Base-by-base conservation (phyloP, 2,797 vertebrate species). In the Bradypodion ventrale region DNA sequence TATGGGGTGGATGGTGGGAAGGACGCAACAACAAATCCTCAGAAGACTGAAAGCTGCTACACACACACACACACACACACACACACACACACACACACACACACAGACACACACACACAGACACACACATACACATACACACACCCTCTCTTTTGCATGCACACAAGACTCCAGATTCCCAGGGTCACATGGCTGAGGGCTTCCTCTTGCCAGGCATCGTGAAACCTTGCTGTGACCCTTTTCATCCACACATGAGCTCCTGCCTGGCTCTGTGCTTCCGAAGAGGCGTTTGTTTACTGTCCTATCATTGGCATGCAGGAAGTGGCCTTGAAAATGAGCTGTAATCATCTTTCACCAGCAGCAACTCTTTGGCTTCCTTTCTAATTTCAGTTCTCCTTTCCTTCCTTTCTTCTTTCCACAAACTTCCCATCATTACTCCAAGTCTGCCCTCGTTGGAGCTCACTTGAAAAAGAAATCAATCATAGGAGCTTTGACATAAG, bases 351-450 rank as follows among this genome's bases (percentile, higher is more conserved):
- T 89, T 94, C 90, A 89, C 89, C 91, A 91, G 95, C 95, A 96
- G 94, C 95, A 96, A 96, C 96, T 96, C 96, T 95, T 96, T 93
- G 87, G 81, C 81, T 93, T 84, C 90, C 86, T 90, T 91, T 82
- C 93, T 95, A 93, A 93, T 92, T 92, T 90, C 89, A 92, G 88
- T 90, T 92, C 89, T 89, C 88, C 85, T 92, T 80, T 80, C 63
- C 72, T 88, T 87, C 83, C 82, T 74, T 52, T 52, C 70, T 82
- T 86, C 77, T 73, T 74, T 49, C 29, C 49, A n/a, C n/a, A n/a
- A n/a, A n/a, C n/a, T 0, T 35, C 9, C 63, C 85, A 80, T 69
- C 52, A 78, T 60, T 5, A 3, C 84, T 84, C 87, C 89, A 86
- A 88, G 87, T 79, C 79, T 90, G 8, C 1, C 56, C 35, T 12